Percentiles rank a stretch among this genome's conserved stretches.
Evolutionary conservation across 1,140 invertebrate genomes (phyloP).

Genomic region (Drosophila ercepeae): DNA sequence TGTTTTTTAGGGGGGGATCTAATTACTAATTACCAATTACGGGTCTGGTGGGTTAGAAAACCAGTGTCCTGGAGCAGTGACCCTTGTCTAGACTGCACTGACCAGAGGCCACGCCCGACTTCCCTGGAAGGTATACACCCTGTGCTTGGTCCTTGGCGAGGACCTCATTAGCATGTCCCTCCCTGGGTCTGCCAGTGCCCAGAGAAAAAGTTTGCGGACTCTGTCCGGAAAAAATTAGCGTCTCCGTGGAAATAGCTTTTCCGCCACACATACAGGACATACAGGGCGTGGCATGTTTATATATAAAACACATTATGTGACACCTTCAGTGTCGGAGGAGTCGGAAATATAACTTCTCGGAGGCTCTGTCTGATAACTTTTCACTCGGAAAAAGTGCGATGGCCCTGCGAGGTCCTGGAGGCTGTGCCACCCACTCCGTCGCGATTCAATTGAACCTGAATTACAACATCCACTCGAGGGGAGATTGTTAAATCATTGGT

Average conservation of each 20-base stretch:
- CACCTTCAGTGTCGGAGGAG: conserved; percentile 18
- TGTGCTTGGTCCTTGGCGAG: no score
- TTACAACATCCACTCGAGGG: no score
- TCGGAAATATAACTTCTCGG: conserved; percentile 1
- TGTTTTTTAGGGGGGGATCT: neutral
- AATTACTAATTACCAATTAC: neutral
- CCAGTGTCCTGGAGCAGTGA: neutral
- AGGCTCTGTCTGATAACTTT: conserved; percentile 55
- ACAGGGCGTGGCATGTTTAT: neutral
- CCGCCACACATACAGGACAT: conserved; percentile 8
- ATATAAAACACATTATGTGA: no score
- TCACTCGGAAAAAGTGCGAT: conserved; percentile 32
- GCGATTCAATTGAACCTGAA: conserved; percentile 24
- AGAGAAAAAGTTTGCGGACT: neutral
- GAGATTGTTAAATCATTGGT: no score
- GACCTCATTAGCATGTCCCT: neutral
- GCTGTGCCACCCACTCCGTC: neutral
- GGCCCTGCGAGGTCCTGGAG: conserved; percentile 2
- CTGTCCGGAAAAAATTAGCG: conserved; percentile 43
- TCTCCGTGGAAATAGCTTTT: conserved; percentile 70
- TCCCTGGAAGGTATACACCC: no score
- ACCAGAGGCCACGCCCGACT: no score
- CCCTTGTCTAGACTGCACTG: neutral
- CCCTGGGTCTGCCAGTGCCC: neutral
- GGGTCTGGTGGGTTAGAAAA: no score